Evolutionary conservation across 2,113 vertebrate genomes (phyloP), one percentile per base, ranked within the genome.

Genomic region (Nothoprocta perdicaria): DNA sequence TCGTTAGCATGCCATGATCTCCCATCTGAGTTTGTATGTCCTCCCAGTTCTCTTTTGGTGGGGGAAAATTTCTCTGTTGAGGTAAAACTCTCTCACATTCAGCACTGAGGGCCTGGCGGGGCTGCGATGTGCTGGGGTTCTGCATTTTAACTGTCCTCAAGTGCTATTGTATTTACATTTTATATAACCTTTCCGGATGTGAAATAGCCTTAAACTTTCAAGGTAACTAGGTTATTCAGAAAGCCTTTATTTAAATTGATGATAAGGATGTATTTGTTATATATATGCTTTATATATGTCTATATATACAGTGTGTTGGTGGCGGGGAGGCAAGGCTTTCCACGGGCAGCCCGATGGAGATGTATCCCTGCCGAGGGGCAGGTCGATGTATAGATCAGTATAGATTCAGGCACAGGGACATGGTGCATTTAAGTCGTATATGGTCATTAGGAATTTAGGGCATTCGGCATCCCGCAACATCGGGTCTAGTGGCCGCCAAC

Each of bases 291-390:
- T 22, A 23, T 48, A 23, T 48, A 11, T 48, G 18, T 22, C 21
- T 8, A 4, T 3, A 7, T n/a, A 10, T n/a, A 4, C 10, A 2
- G 18, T 23, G 11, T 1, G 10, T 83, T 11, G 5, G 3, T 55
- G 23, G 5, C 6, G 29, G 9, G 12, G 12, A 31, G 19, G 23
- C 10, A 40, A 3, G 3, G 41, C 71, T 76, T 72, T 73, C 35
- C 8, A 2, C 29, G 0, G 9, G 52, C 10, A 11, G 14, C 15
- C 7, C 23, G 33, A 14, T 0, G 29, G 2, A 5, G 3, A 5
- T 3, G 1, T 3, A 14, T 6, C 1, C 1, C 31, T 35, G 13
- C 31, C 33, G 73, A 4, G 4, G 41, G 33, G 12, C 23, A 1
- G 16, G 0, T 24, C 33, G 35, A 7, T 40, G 21, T 6, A 16